Evolutionary conservation across 2,113 vertebrate genomes (phyloP).

Genomic region (Dipodomys merriami): DNA sequence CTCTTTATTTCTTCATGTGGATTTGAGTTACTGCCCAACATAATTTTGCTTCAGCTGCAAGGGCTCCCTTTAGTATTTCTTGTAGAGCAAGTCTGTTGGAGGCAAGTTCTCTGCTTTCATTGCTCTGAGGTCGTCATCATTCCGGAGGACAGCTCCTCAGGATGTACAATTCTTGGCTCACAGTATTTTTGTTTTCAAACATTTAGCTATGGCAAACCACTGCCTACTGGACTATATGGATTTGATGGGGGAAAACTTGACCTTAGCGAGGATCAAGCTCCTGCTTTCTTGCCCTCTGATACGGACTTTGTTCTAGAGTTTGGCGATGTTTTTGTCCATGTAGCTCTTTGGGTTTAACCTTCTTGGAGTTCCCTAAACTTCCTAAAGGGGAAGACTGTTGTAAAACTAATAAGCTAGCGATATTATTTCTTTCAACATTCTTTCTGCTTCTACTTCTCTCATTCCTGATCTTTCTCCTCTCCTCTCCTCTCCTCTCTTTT

Average conservation of each 20-base stretch:
- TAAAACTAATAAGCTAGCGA: neutral
- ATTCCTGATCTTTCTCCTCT: too few relatives aligned
- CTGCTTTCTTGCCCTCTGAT: neutral
- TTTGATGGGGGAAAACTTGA: neutral
- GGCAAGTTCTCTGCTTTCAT: neutral
- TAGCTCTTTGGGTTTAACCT: neutral
- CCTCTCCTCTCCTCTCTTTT: neutral
- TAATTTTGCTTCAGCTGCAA: neutral
- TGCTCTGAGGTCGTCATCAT: neutral
- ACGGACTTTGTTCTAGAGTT: neutral
- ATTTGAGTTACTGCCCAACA: neutral
- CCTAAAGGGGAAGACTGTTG: neutral
- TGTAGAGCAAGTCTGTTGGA: too few relatives aligned
- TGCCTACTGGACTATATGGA: neutral
- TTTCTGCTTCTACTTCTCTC: neutral
- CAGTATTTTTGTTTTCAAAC: neutral
- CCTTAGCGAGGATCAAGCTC: neutral
- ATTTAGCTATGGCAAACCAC: neutral
- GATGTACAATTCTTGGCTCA: neutral
- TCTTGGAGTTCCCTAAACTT: neutral
- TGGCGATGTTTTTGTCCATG: neutral
- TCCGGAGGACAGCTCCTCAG: neutral
- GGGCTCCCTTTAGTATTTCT: neutral
- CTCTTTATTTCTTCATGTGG: neutral
- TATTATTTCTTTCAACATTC: neutral